Percentiles rank a stretch among this genome's conserved stretches.
phyloP scores from a whole-genome alignment of 2,797 vertebrate genomes.

The Oreochromis mossambicus region DNA sequence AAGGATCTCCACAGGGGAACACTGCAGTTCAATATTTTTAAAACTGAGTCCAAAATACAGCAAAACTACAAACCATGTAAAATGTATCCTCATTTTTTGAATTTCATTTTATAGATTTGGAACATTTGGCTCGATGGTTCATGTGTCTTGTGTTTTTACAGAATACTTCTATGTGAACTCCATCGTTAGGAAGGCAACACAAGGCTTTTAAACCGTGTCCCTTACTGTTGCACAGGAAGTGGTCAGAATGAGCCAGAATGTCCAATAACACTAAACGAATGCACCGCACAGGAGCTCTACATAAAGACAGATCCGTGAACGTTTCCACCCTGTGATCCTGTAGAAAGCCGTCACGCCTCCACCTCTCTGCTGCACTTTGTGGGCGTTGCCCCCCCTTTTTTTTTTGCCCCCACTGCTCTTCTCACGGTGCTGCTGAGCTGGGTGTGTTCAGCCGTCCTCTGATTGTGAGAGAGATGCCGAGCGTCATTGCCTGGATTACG shows the following conservation, averaged over 20 bases:
- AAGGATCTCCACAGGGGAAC: rapidly evolving
- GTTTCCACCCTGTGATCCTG: not conserved
- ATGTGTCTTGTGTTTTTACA: rapidly evolving
- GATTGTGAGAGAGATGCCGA: slow-evolving; percentile 34
- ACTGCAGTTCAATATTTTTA: not conserved
- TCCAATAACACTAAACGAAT: not conserved
- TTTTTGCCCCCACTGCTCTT: not conserved
- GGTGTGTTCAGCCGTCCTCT: slow-evolving; percentile 24
- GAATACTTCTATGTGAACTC: rapidly evolving
- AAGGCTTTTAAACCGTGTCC: not conserved
- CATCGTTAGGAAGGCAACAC: not conserved
- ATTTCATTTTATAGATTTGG: not conserved
- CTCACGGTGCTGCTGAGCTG: not conserved
- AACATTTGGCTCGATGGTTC: not conserved
- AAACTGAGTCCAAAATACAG: not conserved
- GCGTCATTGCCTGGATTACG: slow-evolving; percentile 56
- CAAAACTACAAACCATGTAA: not conserved
- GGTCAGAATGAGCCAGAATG: not conserved
- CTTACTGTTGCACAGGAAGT: not conserved
- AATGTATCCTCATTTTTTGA: not conserved
- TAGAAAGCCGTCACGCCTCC: not conserved
- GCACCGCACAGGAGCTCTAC: not conserved
- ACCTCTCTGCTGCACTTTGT: not conserved
- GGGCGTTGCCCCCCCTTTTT: not conserved
- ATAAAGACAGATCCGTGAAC: not conserved